phyloP scores from a whole-genome alignment of 92 coral and sea anemone genomes.

The Paragorgia papillata region DNA sequence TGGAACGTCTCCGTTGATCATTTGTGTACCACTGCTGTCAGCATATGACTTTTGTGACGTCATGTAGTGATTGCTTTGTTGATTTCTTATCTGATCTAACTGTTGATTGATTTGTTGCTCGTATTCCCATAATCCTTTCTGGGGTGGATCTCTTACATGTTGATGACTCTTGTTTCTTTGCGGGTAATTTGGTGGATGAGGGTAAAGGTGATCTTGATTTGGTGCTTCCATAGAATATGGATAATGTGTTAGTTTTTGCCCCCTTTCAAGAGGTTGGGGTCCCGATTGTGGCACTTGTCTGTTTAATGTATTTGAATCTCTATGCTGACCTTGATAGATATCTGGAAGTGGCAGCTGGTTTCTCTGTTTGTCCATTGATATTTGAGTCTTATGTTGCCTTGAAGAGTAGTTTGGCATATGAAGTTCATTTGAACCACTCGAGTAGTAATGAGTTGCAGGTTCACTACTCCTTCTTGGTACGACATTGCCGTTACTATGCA shows the following conservation, averaged over 20 bases:
- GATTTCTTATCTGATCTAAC: slow-evolving; percentile 43
- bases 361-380: slow-evolving; percentile 4
- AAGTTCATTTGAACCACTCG: slow-evolving; percentile 8
- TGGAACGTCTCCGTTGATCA: slow-evolving; percentile 26
- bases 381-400: not conserved
- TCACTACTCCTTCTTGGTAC: slow-evolving; percentile 94
- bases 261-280: slow-evolving; percentile 38
- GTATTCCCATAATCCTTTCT: slow-evolving; percentile 45
- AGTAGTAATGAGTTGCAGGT: slow-evolving; percentile 63
- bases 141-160: slow-evolving; percentile 30
- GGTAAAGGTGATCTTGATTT: slow-evolving; percentile 40
- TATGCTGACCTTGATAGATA: slow-evolving; percentile 11
- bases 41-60: slow-evolving; percentile 15
- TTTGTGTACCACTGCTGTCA: slow-evolving; percentile 13
- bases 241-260: slow-evolving; percentile 74
- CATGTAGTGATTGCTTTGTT: slow-evolving; percentile 23
- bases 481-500: slow-evolving; percentile 60
- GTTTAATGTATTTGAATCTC: slow-evolving; percentile 19
- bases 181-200: slow-evolving; percentile 40
- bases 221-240: slow-evolving; percentile 73
- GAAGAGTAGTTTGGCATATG: slow-evolving; percentile 11
- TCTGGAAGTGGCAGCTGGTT: slow-evolving; percentile 21
- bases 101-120: slow-evolving; percentile 52
- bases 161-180: slow-evolving; percentile 36
- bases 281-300: slow-evolving; percentile 2